Conservation (phyloP, 2,113 vertebrate genomes). For the Cephalopholis sonnerati region DNA sequence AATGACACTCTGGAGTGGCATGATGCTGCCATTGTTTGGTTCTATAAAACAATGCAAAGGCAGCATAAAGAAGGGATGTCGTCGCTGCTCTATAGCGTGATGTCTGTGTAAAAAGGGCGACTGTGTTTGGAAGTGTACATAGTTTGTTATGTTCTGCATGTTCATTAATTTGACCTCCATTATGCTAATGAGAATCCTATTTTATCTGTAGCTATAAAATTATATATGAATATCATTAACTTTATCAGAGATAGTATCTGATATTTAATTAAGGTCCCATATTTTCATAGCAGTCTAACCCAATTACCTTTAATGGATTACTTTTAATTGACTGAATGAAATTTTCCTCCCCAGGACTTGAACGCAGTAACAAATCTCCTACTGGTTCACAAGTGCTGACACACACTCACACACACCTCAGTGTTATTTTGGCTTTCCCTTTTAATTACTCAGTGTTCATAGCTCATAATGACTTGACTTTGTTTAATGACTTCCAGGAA, state of each 20-base stretch:
- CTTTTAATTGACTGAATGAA: slow-evolving; percentile 36
- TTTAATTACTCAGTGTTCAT: slow-evolving; percentile 19
- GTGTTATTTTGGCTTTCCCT: background rate
- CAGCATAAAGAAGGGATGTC: too few relatives aligned
- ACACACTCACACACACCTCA: slow-evolving; percentile 3
- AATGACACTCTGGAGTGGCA: too few relatives aligned
- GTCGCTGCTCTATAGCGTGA: too few relatives aligned
- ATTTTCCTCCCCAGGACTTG: slow-evolving; percentile 6
- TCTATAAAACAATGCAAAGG: too few relatives aligned
- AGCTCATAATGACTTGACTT: background rate
- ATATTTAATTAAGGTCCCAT: slow-evolving; percentile 25
- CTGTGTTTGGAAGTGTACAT: background rate
- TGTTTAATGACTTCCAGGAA: background rate
- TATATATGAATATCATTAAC: slow-evolving; percentile 34
- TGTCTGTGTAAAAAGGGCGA: too few relatives aligned
- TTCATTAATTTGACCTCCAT: slow-evolving; percentile 7
- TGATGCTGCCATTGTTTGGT: too few relatives aligned
- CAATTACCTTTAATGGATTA: slow-evolving; percentile 6
- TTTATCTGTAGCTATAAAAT: slow-evolving; percentile 21
- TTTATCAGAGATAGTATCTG: slow-evolving; percentile 24
- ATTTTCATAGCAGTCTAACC: slow-evolving; percentile 12
- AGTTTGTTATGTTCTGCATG: background rate
- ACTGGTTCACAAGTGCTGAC: background rate
- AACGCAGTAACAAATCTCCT: too few relatives aligned
- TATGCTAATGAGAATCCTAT: slow-evolving; percentile 19